Evolutionary conservation across 2,888 invertebrate genomes (phyloP).

Genomic region (Caradrina kadenii): DNA sequence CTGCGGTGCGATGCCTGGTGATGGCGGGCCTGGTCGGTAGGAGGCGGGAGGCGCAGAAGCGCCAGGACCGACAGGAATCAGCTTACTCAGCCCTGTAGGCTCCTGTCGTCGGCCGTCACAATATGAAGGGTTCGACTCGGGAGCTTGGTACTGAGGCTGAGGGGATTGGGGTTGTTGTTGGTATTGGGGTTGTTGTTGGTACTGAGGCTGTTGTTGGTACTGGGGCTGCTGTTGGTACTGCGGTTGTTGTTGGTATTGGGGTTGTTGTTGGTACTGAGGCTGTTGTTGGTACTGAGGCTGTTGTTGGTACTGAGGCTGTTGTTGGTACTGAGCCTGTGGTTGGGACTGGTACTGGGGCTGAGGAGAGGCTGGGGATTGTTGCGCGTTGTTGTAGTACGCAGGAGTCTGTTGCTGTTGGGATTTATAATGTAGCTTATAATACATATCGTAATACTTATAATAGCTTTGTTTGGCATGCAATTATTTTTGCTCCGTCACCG

Average conservation of each 20-base stretch:
- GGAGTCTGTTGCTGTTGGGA: constrained; percentile 84
- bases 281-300: constrained; percentile 63
- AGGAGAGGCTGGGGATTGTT: constrained; percentile 78
- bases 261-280: constrained; percentile 67
- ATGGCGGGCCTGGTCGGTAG: constrained; percentile 80
- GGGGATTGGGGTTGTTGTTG: constrained; percentile 70
- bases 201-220: constrained; percentile 67
- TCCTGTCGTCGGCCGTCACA: constrained; percentile 84
- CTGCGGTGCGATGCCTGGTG: constrained; percentile 81
- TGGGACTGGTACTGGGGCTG: constrained; percentile 63
- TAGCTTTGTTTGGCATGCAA: constrained; percentile 72
- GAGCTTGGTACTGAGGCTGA: constrained; percentile 71
- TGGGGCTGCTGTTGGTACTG: constrained; percentile 73
- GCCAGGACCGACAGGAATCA: constrained; percentile 86
- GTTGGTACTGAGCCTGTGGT: constrained; percentile 63
- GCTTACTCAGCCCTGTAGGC: constrained; percentile 85
- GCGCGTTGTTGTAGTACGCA: constrained; percentile 87
- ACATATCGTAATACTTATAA: constrained; percentile 61
- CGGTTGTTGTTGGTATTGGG: constrained; percentile 68
- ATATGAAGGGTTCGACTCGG: constrained; percentile 76
- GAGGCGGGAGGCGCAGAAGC: constrained; percentile 68
- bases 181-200: constrained; percentile 62
- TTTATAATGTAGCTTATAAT: constrained; percentile 75
- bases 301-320: constrained; percentile 71
- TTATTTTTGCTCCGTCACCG: constrained; percentile 72